phyloP scores from a whole-genome alignment of 1,140 invertebrate genomes.

The Oppia nitens region DNA sequence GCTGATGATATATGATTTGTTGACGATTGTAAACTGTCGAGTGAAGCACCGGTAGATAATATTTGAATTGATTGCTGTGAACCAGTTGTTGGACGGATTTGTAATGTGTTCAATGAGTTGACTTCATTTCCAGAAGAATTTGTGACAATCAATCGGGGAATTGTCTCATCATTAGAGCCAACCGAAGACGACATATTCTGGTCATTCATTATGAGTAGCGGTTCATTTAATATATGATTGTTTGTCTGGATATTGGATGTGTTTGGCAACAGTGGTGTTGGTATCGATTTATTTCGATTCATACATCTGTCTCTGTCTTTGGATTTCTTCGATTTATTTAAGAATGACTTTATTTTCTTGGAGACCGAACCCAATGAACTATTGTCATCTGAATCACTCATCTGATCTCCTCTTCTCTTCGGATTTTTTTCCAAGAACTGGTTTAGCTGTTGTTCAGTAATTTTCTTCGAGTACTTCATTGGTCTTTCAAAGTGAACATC shows the following conservation, averaged over 20 bases:
- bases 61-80: not conserved
- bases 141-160: not conserved
- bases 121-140: not conserved
- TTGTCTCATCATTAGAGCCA: not conserved
- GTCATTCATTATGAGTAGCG: not conserved
- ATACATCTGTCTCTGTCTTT: not conserved
- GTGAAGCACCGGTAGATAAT: not conserved
- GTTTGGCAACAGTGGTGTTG: not conserved
- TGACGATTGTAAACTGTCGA: not conserved
- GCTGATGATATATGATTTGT: not conserved
- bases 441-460: constrained; percentile 14
- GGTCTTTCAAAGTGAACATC: constrained; percentile 8
- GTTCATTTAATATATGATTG: not conserved
- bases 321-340: not conserved
- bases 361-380: too few relatives aligned
- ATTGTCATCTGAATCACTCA: too few relatives aligned
- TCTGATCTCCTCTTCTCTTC: not conserved
- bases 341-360: too few relatives aligned
- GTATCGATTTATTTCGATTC: not conserved
- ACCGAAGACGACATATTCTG: not conserved
- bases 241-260: not conserved
- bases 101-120: not conserved
- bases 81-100: not conserved
- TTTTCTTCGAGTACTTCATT: constrained; percentile 18
- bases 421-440: not conserved